Conservation (phyloP, 2,888 invertebrate species). For the Machimus rusticus region DNA sequence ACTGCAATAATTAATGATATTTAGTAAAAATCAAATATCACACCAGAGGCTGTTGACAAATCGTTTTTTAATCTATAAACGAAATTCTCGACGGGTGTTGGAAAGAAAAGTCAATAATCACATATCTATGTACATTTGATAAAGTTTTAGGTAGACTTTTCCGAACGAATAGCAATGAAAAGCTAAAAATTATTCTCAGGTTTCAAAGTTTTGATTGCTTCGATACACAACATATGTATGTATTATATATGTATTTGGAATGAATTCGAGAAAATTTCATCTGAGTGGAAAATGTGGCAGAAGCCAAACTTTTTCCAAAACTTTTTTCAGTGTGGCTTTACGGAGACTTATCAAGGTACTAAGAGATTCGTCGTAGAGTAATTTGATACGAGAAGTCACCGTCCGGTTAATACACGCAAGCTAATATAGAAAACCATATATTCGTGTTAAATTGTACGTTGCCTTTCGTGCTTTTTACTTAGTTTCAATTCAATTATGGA, state of each 20-base stretch:
- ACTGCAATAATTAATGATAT: constrained; percentile 18
- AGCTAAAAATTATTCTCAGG: constrained; percentile 13
- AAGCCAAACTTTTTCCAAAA: background rate
- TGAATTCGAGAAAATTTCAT: background rate
- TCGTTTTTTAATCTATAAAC: background rate
- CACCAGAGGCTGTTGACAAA: background rate
- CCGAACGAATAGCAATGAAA: constrained; percentile 12
- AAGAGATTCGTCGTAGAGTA: constrained; percentile 4
- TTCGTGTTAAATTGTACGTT: too few relatives aligned
- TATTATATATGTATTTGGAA: background rate
- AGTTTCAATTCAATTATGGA: too few relatives aligned
- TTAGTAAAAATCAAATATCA: background rate
- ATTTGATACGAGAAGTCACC: background rate
- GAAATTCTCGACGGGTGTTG: background rate
- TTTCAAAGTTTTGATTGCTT: constrained; percentile 24
- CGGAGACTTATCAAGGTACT: background rate
- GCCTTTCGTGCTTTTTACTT: too few relatives aligned
- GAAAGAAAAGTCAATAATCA: background rate
- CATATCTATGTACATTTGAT: background rate
- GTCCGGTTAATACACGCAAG: background rate
- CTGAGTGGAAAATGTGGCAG: constrained; percentile 9
- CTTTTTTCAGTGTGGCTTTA: background rate
- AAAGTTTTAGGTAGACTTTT: background rate
- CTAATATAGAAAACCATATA: background rate
- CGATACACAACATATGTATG: background rate